Conservation (phyloP, 2,113 vertebrate species). For the Agapornis roseicollis region DNA sequence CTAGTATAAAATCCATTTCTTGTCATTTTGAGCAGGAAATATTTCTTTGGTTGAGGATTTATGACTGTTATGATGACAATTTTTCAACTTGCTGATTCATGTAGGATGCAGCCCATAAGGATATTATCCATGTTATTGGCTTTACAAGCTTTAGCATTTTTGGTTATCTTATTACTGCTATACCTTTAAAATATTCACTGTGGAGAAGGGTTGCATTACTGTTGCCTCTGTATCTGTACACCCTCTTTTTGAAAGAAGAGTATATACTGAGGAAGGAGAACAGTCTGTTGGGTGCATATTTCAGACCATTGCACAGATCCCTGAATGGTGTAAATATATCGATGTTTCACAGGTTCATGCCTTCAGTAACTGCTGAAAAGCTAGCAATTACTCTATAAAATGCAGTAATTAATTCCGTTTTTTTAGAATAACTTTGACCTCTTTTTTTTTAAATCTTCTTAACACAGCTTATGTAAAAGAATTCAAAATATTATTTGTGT, state of each 20-base stretch:
- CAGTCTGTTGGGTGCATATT: not conserved
- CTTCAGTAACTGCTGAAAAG: not conserved
- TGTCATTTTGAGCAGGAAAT: not conserved
- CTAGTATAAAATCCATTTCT: not conserved
- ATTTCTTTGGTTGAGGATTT: not conserved
- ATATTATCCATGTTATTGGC: not conserved
- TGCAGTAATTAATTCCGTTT: not conserved
- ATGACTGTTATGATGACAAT: not conserved
- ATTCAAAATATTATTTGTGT: not conserved
- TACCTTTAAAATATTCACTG: not conserved
- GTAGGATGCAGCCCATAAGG: not conserved
- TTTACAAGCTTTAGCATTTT: not conserved
- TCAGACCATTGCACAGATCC: not conserved
- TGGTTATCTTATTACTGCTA: not conserved
- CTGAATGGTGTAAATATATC: not conserved
- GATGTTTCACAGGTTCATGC: not conserved
- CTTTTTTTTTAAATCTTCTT: not conserved
- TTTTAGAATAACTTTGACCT: not conserved
- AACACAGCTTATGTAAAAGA: not conserved
- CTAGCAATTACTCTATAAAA: not conserved
- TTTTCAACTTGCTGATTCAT: not conserved
- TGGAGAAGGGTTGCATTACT: not conserved
- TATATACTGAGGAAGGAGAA: not conserved
- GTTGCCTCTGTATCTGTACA: not conserved
- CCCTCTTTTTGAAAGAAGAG: not conserved